Evolutionary conservation across 2,113 vertebrate genomes (phyloP), one percentile per base, ranked within the genome.

Genomic region (Sigmodon hispidus): DNA sequence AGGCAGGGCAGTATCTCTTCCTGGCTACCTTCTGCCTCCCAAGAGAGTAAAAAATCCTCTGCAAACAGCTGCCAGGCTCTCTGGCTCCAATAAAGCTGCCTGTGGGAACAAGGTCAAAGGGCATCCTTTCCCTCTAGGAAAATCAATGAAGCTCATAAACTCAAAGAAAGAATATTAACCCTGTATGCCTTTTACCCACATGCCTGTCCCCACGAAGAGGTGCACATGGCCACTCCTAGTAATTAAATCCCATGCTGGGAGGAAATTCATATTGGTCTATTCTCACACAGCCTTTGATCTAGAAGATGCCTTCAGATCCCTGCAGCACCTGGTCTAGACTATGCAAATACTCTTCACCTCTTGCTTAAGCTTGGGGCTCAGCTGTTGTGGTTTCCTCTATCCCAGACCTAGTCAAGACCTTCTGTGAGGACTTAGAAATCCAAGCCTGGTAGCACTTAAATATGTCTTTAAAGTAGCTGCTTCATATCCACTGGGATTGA

Each of bases 111-210:
- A 91, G 79, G 84, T 93, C 5, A 83, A 83, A 97, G 77, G 59
- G 94, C 89, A 22, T 26, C 0, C 73, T 81, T 96, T 94, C 96
- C 79, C 80, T 72, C 26, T 57, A 36, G 85, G 92, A 95, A 96
- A 97, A 96, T 93, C 85, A 80, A 79, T 90, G 85, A 79, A 94
- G 88, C 31, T 96, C 94, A 95, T 90, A 96, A 55, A 92, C 87
- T 43, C 61, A 59, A 96, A 96, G 86, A 76, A 93, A 96, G 85
- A 80, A 75, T 52, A 87, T 77, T 75, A 92, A 93, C 85, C 65
- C 80, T 87, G 45, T 48, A 59, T 89, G 24, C 45, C 13, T 93
- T 72, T 24, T 75, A 87, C 72, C 70, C 67, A 70, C 55, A 16
- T n/a, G 40, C 45, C 75, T 94, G 85, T 84, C 75, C 19, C 34